Evolutionary conservation across 2,888 invertebrate genomes (phyloP).

Genomic region (Steinernema scapterisci): DNA sequence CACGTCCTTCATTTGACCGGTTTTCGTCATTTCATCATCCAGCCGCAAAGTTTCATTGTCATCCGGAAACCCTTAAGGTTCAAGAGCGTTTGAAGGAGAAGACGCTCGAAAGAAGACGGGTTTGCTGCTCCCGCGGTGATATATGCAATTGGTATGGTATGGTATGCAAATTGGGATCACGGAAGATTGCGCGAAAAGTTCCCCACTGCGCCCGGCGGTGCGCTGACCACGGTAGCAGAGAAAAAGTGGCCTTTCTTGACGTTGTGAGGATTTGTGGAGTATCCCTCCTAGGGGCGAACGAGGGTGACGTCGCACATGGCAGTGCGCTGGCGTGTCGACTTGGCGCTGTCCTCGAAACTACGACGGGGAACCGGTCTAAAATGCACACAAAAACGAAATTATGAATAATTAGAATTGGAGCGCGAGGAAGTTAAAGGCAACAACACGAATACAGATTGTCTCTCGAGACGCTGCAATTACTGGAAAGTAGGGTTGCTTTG

Average conservation of each 20-base stretch:
- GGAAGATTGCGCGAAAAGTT: conserved; percentile 20
- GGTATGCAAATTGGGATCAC: conserved; percentile 18
- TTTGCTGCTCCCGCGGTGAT: conserved; percentile 1
- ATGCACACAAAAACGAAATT: conserved; percentile 29
- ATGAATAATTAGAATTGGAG: conserved; percentile 27
- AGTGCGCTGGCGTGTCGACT: neutral
- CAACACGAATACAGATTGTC: conserved; percentile 7
- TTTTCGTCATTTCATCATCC: neutral
- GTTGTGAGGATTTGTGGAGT: no score
- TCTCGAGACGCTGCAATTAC: no score
- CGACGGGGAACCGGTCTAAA: conserved; percentile 8
- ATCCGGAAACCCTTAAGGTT: conserved; percentile 27
- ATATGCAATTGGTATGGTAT: conserved; percentile 28
- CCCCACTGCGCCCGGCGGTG: neutral
- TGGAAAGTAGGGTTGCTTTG: no score
- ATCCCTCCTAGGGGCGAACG: no score
- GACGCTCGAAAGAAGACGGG: conserved; percentile 10
- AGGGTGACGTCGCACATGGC: neutral
- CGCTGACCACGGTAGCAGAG: neutral
- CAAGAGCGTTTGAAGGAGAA: conserved; percentile 17
- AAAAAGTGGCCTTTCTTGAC: neutral
- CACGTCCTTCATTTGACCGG: neutral
- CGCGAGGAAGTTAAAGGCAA: conserved; percentile 30
- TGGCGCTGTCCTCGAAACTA: neutral
- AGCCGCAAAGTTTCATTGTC: neutral